phyloP scores from a whole-genome alignment of 2,113 vertebrate species.

The Rutilus rutilus region DNA sequence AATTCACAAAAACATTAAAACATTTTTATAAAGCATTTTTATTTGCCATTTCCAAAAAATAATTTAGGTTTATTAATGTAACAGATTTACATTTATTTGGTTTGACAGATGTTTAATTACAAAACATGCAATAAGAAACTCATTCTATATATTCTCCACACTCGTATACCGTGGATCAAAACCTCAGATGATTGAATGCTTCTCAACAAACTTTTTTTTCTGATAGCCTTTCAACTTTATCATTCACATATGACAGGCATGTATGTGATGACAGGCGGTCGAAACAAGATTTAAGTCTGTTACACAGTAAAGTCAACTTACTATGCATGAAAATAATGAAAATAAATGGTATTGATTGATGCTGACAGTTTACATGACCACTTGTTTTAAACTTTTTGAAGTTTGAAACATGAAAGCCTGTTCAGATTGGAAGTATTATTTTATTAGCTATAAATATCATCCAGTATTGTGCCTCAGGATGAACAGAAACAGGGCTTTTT shows the following conservation, averaged over 20 bases:
- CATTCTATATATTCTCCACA: conserved; percentile 68
- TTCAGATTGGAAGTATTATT: background rate
- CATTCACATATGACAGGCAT: conserved; percentile 33
- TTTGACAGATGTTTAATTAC: conserved; percentile 67
- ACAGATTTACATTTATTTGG: conserved; percentile 74
- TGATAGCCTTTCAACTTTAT: conserved; percentile 58
- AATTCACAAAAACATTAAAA: background rate
- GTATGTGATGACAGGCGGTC: background rate
- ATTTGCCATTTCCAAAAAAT: conserved; percentile 71
- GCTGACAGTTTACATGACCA: background rate
- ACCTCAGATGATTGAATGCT: background rate
- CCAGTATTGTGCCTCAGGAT: background rate
- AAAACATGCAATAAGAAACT: conserved; percentile 73
- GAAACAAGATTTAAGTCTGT: background rate
- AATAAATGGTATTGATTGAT: background rate
- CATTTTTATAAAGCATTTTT: conserved; percentile 68
- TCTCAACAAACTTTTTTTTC: background rate
- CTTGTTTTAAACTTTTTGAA: background rate
- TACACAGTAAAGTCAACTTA: background rate
- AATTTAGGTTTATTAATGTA: conserved; percentile 63
- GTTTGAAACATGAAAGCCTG: background rate
- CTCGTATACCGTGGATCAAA: conserved; percentile 61
- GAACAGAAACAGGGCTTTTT: background rate
- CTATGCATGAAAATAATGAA: background rate
- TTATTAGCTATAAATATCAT: conserved; percentile 23